Conservation (phyloP, 2,888 invertebrate genomes). For the Lordiphosa fenestrarum region DNA sequence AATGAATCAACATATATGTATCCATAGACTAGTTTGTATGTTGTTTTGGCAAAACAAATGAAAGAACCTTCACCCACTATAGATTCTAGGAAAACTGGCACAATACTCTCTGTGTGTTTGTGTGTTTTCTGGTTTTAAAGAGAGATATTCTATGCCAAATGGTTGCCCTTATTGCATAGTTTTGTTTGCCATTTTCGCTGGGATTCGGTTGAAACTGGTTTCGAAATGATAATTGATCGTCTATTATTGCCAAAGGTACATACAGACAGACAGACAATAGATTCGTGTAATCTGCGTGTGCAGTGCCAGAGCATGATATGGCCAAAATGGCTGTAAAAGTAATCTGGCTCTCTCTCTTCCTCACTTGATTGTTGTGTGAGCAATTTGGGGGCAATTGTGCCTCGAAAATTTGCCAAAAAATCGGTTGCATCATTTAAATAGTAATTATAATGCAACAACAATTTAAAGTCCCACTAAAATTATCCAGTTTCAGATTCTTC, state of each 20-base stretch:
- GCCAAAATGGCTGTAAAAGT: constrained; percentile 19
- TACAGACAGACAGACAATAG: constrained; percentile 19
- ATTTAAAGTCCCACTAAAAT: too few species aligned
- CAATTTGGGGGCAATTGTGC: constrained; percentile 23
- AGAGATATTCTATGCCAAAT: constrained; percentile 31
- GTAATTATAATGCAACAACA: not conserved
- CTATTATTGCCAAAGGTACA: constrained; percentile 11
- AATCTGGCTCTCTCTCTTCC: constrained; percentile 5
- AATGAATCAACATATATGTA: constrained; percentile 33
- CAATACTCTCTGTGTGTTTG: constrained; percentile 35
- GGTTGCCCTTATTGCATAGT: constrained; percentile 32
- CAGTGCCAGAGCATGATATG: constrained; percentile 16
- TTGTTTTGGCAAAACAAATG: constrained; percentile 25
- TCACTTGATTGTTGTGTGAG: not conserved
- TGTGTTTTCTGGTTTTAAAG: not conserved
- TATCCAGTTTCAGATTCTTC: too few species aligned
- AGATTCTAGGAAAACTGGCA: constrained; percentile 52
- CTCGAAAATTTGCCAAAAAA: constrained; percentile 32
- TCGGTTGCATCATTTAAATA: constrained; percentile 50
- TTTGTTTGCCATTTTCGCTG: constrained; percentile 15
- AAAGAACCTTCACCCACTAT: constrained; percentile 61
- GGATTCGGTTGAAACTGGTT: constrained; percentile 21
- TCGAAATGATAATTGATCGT: constrained; percentile 18
- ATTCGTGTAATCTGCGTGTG: constrained; percentile 23
- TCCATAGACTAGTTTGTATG: constrained; percentile 10